Evolutionary conservation across 2,888 invertebrate genomes (phyloP), one percentile per base, ranked within the genome.

Genomic region (Balanococcus diminutus): DNA sequence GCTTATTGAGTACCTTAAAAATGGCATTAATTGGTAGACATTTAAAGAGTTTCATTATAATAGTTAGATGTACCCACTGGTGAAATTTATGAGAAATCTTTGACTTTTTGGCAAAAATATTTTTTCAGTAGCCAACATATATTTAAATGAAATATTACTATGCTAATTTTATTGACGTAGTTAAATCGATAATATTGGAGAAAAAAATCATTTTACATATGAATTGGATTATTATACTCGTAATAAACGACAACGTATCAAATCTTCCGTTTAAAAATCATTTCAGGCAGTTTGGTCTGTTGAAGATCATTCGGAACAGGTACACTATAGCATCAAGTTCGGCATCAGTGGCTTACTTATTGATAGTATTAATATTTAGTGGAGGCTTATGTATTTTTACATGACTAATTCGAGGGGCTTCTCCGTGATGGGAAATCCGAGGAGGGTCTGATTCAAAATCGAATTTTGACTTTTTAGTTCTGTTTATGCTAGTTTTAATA

Each of bases 131-230:
- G 75, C 75, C 6, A 8, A 4, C 14, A 14, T 8, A 36, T 32
- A 32, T 75, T 32, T 9, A 75, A 75, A 75, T 75, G 75, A 75
- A 75, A 32, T 32, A 75, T 75, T 36, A 75, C 36, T 75, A 75
- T 75, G 75, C 36, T 75, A 75, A 75, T 75, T 75, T 75, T 32
- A 75, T 75, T 75, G 36, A 75, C 32, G 75, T 75, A n/a, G n/a
- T n/a, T n/a, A 79, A 79, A 79, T 79, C 75, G 36, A 79, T 19
- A 79, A 28, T 32, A 19, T 79, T 32, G 36, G 36, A 36, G 8
- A 46, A 22, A 56, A 79, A 79, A 32, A 31, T 11, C 36, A 36
- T 22, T 79, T 36, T 79, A 79, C 36, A 36, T 79, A 79, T 6
- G 11, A 79, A 79, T 36, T 79, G 36, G 28, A 19, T 79, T 19